These are phyloP conservation scores for Metopia argyrocephala DNA, from an alignment of 2,888 invertebrate species.

Conservation along the genomic window DNA sequence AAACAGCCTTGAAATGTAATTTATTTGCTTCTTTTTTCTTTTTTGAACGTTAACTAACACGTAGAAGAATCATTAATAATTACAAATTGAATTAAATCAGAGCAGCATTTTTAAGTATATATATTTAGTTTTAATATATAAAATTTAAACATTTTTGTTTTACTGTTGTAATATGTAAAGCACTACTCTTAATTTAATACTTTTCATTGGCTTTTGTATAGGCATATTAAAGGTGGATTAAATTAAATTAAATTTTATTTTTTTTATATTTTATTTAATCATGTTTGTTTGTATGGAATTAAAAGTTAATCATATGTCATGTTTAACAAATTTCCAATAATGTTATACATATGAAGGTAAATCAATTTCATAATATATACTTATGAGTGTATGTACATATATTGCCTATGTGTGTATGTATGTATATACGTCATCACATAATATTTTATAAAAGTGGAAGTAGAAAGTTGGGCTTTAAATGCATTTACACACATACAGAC, in stretches of 20 bases:
- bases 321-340: slow-evolving; percentile 11
- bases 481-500: slow-evolving; percentile 15
- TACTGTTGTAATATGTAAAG: not conserved
- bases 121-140: too few relatives aligned
- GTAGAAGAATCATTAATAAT: not conserved
- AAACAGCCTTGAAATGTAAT: not conserved
- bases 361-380: slow-evolving; percentile 2
- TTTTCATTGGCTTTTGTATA: too few relatives aligned
- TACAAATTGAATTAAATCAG: not conserved
- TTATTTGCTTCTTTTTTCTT: too few relatives aligned
- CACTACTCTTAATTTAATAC: not conserved
- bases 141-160: too few relatives aligned
- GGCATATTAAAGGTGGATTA: not conserved
- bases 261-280: slow-evolving; percentile 21
- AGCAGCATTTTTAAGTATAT: not conserved
- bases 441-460: too few relatives aligned
- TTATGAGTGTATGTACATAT: not conserved
- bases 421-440: not conserved
- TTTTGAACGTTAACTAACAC: not conserved
- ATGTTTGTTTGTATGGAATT: not conserved
- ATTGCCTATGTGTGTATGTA: not conserved
- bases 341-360: slow-evolving; percentile 7
- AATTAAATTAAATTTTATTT: not conserved
- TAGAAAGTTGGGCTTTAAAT: too few relatives aligned
- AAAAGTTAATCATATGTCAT: slow-evolving; percentile 28